These are phyloP conservation scores for Enteromius fasciolatus DNA, from an alignment of 2,797 vertebrate genomes.

Conservation along the genomic window DNA sequence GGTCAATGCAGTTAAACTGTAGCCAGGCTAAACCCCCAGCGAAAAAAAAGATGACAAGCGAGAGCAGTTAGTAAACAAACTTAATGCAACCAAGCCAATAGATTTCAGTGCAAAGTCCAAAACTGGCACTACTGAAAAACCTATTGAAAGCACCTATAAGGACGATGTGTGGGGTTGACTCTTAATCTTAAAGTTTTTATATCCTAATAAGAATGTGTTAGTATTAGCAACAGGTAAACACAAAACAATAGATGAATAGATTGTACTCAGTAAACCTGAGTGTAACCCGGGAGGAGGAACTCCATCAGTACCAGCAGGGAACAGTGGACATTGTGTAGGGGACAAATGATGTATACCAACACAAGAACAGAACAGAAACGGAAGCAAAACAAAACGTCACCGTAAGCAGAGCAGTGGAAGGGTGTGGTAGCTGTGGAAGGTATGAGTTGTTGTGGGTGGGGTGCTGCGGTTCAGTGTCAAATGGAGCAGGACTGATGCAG, in stretches of 20 bases:
- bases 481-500: not conserved
- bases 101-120: not conserved
- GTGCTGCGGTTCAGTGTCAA: not conserved
- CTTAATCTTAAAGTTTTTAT: not conserved
- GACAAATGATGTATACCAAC: not conserved
- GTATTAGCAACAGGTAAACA: not conserved
- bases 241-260: not conserved
- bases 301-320: constrained; percentile 12
- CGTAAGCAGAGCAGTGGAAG: not conserved
- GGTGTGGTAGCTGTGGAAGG: constrained; percentile 8
- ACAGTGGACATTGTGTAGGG: constrained; percentile 10
- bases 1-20: not conserved
- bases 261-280: not conserved
- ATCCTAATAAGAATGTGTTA: not conserved
- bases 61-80: not conserved
- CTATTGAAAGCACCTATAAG: not conserved
- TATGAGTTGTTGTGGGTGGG: not conserved
- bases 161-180: too few species aligned
- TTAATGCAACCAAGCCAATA: not conserved
- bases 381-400: not conserved
- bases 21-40: not conserved
- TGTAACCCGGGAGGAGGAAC: not conserved
- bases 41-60: not conserved
- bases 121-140: not conserved
- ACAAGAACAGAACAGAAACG: not conserved